Evolutionary conservation across 2,888 invertebrate genomes (phyloP).

Genomic region (Eucriotettix oculatus): DNA sequence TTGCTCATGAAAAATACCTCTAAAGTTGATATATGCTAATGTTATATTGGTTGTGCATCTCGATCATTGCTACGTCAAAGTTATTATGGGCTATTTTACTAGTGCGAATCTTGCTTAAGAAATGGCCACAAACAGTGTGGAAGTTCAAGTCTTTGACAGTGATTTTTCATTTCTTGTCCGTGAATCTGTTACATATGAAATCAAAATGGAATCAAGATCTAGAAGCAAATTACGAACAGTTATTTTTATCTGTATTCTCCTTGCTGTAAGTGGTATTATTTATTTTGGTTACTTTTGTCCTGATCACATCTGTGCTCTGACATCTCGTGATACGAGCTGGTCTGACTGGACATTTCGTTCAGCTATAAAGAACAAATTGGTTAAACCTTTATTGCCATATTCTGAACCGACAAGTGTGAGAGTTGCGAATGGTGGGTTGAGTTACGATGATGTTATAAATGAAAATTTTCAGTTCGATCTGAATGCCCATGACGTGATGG

Average conservation of each 20-base stretch:
- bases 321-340: constrained; percentile 16
- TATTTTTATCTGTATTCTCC: constrained; percentile 59
- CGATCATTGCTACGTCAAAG: no score
- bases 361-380: constrained; percentile 32
- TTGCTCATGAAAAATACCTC: no score
- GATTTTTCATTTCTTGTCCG: constrained; percentile 63
- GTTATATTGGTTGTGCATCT: no score
- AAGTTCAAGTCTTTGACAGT: constrained; percentile 65
- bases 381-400: constrained; percentile 28
- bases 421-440: constrained; percentile 36
- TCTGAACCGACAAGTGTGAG: constrained; percentile 17
- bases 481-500: constrained; percentile 90
- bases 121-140: constrained; percentile 45
- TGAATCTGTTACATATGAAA: constrained; percentile 51
- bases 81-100: no score
- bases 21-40: no score
- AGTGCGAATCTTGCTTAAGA: background rate
- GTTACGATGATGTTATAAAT: constrained; percentile 73
- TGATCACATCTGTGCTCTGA: constrained; percentile 48
- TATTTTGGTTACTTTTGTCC: constrained; percentile 83
- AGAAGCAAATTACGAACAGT: constrained; percentile 52
- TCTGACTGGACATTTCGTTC: constrained; percentile 18
- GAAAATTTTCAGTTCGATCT: constrained; percentile 80
- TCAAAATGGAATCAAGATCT: constrained; percentile 57
- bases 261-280: constrained; percentile 71